Base-by-base conservation (phyloP, 2,113 vertebrate species). In the Galeopterus variegatus region DNA sequence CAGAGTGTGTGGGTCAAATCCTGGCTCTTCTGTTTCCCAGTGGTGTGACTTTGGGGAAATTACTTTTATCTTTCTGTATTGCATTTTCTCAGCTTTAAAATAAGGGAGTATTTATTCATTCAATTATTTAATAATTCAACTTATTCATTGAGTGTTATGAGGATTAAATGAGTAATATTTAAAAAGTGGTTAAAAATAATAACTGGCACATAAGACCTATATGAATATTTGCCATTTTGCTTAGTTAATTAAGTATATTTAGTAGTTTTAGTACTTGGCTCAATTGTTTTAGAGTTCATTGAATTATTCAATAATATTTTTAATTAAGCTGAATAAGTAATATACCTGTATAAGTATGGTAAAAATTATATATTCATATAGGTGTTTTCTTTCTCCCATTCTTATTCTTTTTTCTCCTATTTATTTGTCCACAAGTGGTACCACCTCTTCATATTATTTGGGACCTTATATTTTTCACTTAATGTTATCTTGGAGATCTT, bases 401-500 rank as follows among this genome's bases (percentile, higher is more conserved):
- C 24, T 67, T 60, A 26, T 41, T 72, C 15, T 52, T 28, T 64
- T 70, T 31, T 24, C 36, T 10, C 0, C 26, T 28, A 36, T 41
- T 5, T 64, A 50, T 58, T 93, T 77, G 45, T 82, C 83, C 28
- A 87, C 19, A 79, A 76, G 60, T 45, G 28, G 6, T 69, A 60
- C 19, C 48, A 75, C 33, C 58, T 93, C 9, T 84, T 65, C 24
- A 4, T 84, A n/a, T 58, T 81, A 52, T 50, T 93, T 48, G 77
- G n/a, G 15, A 28, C 56, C 33, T 91, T 58, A 48, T 14, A 24
- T 85, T 93, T 97, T 96, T 80, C n/a, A 64, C 41, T 83, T 83
- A 73, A 0, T 86, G 13, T 85, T 86, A 75, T 48, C 50, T 89
- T 90, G 54, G 45, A 56, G 65, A 93, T 67, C 33, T 65, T 86